Conservation (phyloP, 2,113 vertebrate species). For the Gobius niger region DNA sequence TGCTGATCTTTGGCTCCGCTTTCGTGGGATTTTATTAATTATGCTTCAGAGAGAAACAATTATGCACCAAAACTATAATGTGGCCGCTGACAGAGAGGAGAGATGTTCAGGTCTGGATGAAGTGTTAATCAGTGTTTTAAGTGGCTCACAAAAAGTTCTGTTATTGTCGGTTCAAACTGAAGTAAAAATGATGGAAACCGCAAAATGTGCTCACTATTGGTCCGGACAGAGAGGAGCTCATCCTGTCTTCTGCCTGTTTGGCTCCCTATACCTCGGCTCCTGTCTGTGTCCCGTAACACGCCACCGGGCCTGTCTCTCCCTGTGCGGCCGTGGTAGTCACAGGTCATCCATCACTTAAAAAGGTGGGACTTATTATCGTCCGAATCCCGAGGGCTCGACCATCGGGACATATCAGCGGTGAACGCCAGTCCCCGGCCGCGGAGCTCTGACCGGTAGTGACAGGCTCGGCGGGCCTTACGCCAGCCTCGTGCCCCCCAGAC, state of each 20-base stretch:
- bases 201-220: too few species aligned
- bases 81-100: too few species aligned
- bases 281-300: slow-evolving; percentile 59
- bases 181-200: too few species aligned
- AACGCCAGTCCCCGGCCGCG: slow-evolving; percentile 67
- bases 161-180: too few species aligned
- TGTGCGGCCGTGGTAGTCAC: slow-evolving; percentile 69
- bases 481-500: slow-evolving; percentile 63
- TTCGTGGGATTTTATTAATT: neutral
- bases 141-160: too few species aligned
- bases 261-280: slow-evolving; percentile 49
- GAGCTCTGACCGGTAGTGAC: slow-evolving; percentile 72
- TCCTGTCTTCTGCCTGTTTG: slow-evolving; percentile 5
- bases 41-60: slow-evolving; percentile 1
- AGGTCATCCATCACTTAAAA: slow-evolving; percentile 75
- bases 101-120: too few species aligned
- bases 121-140: too few species aligned
- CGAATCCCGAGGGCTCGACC: slow-evolving; percentile 55
- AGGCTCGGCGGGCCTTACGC: slow-evolving; percentile 69
- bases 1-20: neutral
- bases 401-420: slow-evolving; percentile 73
- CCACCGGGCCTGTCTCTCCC: slow-evolving; percentile 67
- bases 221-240: neutral
- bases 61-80: neutral
- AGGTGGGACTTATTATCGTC: slow-evolving; percentile 74